Percentiles rank a stretch among this genome's conserved stretches.
Evolutionary conservation across 2,888 invertebrate species (phyloP).

Genomic region (Elmis aenea): DNA sequence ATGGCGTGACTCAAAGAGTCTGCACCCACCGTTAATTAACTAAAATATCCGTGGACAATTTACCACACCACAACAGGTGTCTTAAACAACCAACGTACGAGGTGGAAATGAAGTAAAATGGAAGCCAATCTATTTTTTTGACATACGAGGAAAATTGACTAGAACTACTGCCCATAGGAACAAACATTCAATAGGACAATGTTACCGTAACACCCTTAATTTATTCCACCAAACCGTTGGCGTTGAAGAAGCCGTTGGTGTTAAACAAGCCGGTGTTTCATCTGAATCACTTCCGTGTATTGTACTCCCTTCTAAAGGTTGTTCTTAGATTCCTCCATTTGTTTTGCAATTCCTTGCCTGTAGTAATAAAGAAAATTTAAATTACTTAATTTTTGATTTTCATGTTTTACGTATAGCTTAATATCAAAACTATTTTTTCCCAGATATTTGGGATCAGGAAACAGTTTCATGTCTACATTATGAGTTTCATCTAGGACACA

Average conservation of each 20-base stretch:
- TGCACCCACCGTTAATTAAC: too few relatives aligned
- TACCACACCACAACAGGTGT: too few relatives aligned
- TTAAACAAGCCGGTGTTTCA: background rate
- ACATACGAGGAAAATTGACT: too few relatives aligned
- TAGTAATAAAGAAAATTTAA: constrained; percentile 9
- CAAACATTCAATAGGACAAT: too few relatives aligned
- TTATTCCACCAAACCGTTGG: background rate
- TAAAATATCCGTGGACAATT: too few relatives aligned
- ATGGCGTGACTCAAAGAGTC: too few relatives aligned
- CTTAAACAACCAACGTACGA: too few relatives aligned
- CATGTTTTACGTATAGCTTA: background rate
- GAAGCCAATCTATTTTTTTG: too few relatives aligned
- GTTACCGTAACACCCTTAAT: too few relatives aligned
- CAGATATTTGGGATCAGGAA: constrained; percentile 21
- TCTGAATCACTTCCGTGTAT: constrained; percentile 3
- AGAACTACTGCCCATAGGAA: too few relatives aligned
- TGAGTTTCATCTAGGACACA: constrained; percentile 26
- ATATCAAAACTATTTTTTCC: constrained; percentile 1
- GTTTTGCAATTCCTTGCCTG: constrained; percentile 20
- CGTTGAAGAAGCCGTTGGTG: background rate
- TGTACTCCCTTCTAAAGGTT: constrained; percentile 15
- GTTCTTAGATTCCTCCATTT: constrained; percentile 22
- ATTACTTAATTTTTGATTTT: too few relatives aligned
- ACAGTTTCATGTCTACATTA: constrained; percentile 17
- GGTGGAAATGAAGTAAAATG: too few relatives aligned